A percentile compares a stretch with the other conserved stretches of the same genome.
Conservation (phyloP, 2,113 vertebrate genomes). For the Melanotaenia duboulayi region DNA sequence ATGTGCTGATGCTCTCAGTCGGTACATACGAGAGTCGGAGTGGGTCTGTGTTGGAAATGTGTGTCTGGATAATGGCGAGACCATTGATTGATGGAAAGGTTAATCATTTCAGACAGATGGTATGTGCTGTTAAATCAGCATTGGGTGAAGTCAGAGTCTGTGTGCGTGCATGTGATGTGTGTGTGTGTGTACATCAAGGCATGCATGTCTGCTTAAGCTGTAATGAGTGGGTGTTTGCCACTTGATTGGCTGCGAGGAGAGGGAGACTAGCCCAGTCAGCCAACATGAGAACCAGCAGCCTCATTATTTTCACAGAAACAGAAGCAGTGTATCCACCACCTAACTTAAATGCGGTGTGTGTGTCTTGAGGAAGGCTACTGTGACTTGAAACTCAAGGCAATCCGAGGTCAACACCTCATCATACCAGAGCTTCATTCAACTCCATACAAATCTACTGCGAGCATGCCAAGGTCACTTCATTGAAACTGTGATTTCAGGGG, state of each 20-base stretch:
- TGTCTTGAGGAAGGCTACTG: slow-evolving; percentile 19
- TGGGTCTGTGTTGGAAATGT: slow-evolving; percentile 33
- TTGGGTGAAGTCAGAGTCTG: slow-evolving; percentile 48
- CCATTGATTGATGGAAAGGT: slow-evolving; percentile 76
- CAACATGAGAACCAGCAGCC: slow-evolving; percentile 49
- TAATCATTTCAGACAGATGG: slow-evolving; percentile 76
- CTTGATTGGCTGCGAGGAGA: slow-evolving; percentile 36
- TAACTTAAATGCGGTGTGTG: slow-evolving; percentile 8
- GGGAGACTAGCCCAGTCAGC: slow-evolving; percentile 22
- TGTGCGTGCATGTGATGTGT: slow-evolving; percentile 22
- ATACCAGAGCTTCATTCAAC: slow-evolving; percentile 7
- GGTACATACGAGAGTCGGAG: background rate
- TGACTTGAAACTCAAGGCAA: slow-evolving; percentile 36
- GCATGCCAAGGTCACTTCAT: slow-evolving; percentile 35
- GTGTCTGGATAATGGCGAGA: slow-evolving; percentile 58
- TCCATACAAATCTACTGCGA: slow-evolving; percentile 21
- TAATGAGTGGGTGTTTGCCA: slow-evolving; percentile 53
- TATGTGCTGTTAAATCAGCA: slow-evolving; percentile 74
- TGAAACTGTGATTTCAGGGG: slow-evolving; percentile 36
- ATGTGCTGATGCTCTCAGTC: slow-evolving; percentile 9
- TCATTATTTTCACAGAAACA: slow-evolving; percentile 51
- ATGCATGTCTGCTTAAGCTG: slow-evolving; percentile 44
- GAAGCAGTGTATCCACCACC: slow-evolving; percentile 6
- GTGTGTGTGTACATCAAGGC: slow-evolving; percentile 16
- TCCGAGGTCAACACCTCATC: slow-evolving; percentile 47